Evolutionary conservation across 2,888 invertebrate species (phyloP), one percentile per base, ranked within the genome.

Genomic region (Eledone cirrhosa): DNA sequence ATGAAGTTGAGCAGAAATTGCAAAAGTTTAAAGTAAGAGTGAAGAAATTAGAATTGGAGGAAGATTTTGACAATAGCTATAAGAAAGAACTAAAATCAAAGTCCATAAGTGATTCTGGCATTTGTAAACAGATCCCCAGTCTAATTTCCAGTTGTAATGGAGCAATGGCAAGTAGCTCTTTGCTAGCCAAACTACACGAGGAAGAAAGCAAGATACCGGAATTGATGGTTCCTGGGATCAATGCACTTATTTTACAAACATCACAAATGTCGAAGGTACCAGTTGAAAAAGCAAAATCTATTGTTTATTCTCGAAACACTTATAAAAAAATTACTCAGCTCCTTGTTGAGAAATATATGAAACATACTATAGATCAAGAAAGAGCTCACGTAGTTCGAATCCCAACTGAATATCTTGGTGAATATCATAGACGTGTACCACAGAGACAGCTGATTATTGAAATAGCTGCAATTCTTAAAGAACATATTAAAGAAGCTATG

Each of bases 401-500:
- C 24, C 72, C 33, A 11, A 72, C 72, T 4, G 41, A 72, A 22
- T 5, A 72, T 13, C 72, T 72, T 33, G 72, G 72, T 14, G 72
- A 72, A n/a, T 11, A 33, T 72, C 27, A 11, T 3, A 72, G 24
- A 72, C 72, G 72, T 33, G 33, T 72, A 72, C 90, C 90, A 5
- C 88, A 89, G 80, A 83, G 84, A 77, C 90, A 90, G 83, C 81
- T 90, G 48, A 83, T 90, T 69, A 84, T 89, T 65, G 90, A 90
- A 80, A 89, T 90, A 88, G 88, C 90, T 47, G 85, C 89, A 29
- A 85, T 90, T 84, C 86, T 90, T 67, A 89, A 89, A 79, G 84
- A 87, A 48, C 88, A 89, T 82, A 85, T 90, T 67, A 78, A 83
- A 75, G 85, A 85, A 67, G 78, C 86, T 31, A 86, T 88, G 85